These are phyloP conservation scores for Embiotoca jacksoni DNA, from an alignment of 2,113 vertebrate species.

Conservation along the genomic window DNA sequence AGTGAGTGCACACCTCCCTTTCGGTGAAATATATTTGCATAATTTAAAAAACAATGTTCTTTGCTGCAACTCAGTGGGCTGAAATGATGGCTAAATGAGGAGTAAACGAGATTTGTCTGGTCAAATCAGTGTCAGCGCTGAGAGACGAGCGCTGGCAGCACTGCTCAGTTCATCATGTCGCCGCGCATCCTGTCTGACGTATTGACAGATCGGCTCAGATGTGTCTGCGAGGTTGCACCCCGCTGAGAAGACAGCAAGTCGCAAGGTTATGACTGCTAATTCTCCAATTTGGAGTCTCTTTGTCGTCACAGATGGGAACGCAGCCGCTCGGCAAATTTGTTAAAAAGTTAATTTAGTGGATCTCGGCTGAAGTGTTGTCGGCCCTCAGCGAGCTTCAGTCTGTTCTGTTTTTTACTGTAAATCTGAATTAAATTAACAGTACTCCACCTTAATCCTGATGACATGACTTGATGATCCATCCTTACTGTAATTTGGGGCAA, in stretches of 20 bases:
- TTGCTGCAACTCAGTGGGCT: slow-evolving; percentile 1
- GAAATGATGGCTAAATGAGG: slow-evolving; percentile 35
- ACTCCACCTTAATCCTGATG: slow-evolving; percentile 26
- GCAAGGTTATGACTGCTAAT: slow-evolving; percentile 11
- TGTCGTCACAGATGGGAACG: no score
- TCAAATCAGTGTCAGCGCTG: slow-evolving; percentile 43
- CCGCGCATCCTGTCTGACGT: slow-evolving; percentile 41
- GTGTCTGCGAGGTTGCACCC: slow-evolving; percentile 25
- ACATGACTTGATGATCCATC: neutral
- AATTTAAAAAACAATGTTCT: slow-evolving; percentile 35
- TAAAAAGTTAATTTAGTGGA: neutral
- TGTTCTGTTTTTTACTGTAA: no score
- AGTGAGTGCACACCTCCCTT: neutral
- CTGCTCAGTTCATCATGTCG: slow-evolving; percentile 54
- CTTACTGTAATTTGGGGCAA: slow-evolving; percentile 17
- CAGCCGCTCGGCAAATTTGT: no score
- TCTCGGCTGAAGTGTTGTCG: neutral
- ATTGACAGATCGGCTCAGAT: slow-evolving; percentile 56
- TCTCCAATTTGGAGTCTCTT: neutral
- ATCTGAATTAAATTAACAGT: neutral
- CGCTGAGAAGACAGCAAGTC: slow-evolving; percentile 22
- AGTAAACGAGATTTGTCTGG: slow-evolving; percentile 55
- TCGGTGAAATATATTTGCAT: slow-evolving; percentile 19
- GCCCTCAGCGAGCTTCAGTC: neutral
- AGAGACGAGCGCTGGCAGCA: slow-evolving; percentile 28